Evolutionary conservation across 2,888 invertebrate genomes (phyloP).

Genomic region (Lasioglossum oenotherae): DNA sequence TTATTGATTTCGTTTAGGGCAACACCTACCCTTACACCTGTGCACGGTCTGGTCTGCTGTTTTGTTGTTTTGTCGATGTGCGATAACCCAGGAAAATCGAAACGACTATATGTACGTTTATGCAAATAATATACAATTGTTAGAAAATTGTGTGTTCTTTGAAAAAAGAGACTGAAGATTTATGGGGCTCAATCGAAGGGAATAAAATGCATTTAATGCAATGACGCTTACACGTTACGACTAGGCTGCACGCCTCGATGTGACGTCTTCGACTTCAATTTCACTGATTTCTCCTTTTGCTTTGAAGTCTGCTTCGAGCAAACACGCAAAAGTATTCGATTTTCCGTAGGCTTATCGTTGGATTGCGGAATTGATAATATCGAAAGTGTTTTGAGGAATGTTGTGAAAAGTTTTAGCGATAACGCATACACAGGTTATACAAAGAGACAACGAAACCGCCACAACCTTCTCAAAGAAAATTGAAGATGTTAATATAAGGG

Average conservation of each 20-base stretch:
- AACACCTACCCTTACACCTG: constrained; percentile 17
- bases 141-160: background rate
- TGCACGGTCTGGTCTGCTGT: background rate
- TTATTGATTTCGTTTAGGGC: constrained; percentile 52
- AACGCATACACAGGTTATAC: too few relatives aligned
- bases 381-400: too few relatives aligned
- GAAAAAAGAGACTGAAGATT: background rate
- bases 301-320: background rate
- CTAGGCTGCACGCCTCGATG: background rate
- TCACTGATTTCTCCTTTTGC: background rate
- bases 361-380: too few relatives aligned
- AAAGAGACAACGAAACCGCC: too few relatives aligned
- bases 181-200: background rate
- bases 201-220: background rate
- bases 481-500: background rate
- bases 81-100: background rate
- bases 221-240: background rate
- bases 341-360: background rate
- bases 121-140: background rate
- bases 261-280: background rate
- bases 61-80: background rate
- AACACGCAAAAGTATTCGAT: background rate
- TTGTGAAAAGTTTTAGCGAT: too few relatives aligned
- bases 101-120: background rate
- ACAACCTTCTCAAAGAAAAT: background rate